Conservation (phyloP, 2,797 vertebrate genomes). For the Myioborus melanocephalus region DNA sequence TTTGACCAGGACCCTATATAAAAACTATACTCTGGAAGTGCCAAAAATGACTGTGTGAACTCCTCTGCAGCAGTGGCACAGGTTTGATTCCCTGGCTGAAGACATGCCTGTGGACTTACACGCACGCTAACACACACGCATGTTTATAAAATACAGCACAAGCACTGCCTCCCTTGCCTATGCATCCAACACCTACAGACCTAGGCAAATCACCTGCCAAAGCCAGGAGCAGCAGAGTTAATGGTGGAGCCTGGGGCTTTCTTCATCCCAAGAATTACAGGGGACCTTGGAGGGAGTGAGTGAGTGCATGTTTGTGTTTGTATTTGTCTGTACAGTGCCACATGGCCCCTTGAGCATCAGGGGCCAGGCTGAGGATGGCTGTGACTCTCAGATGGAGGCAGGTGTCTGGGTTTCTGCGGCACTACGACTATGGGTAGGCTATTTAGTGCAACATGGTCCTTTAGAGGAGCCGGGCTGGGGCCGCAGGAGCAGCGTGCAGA, state of each 20-base stretch:
- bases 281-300: background rate
- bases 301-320: background rate
- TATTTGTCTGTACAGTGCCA: background rate
- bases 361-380: background rate
- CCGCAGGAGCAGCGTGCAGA: background rate
- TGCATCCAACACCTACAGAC: background rate
- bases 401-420: slow-evolving; percentile 17
- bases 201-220: background rate
- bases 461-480: background rate
- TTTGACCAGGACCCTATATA: background rate
- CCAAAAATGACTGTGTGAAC: background rate
- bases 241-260: background rate
- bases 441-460: background rate
- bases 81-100: background rate
- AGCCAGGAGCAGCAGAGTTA: background rate
- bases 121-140: background rate
- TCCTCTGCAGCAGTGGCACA: background rate
- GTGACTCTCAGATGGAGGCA: background rate
- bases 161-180: slow-evolving; percentile 13
- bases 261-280: background rate
- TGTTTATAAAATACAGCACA: background rate
- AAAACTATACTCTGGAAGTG: background rate
- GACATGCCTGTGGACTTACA: background rate
- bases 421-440: background rate
- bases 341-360: rapidly evolving